Evolutionary conservation across 2,113 vertebrate species (phyloP), one percentile per base, ranked within the genome.

Genomic region (Dunckerocampus dactyliophorus): DNA sequence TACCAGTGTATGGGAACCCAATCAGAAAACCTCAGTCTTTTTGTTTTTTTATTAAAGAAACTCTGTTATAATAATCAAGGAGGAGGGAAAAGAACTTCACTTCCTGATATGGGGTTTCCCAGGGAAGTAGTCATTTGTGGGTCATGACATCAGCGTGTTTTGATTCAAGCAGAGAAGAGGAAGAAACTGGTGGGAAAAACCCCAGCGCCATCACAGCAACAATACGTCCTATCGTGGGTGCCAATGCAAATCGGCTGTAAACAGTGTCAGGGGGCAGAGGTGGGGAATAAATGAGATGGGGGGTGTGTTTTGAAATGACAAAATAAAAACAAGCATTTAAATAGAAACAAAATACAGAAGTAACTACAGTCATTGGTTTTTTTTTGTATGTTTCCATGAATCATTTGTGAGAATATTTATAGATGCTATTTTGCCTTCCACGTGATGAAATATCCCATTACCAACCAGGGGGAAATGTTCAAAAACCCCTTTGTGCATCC

Each of bases 91-190:
- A 65, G 50, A 12, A 66, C 59, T n/a, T n/a, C n/a, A 79, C 74
- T 81, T 85, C 83, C 85, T 83, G 81, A 74, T 83, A 72, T 79
- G 82, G 85, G 87, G 74, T 85, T 88, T 87, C 87, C 82, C 85
- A 82, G 69, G 80, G 82, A 85, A 83, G 63, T 71, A 83, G 71
- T 69, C 8, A 59, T 84, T 85, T 84, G 67, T 85, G 71, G 66
- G 75, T 73, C 83, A 82, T 88, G 85, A 88, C 87, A 88, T 88
- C 83, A 87, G 59, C 77, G 65, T 85, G 82, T 87, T 88, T 83
- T 87, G 76, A 82, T 82, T 80, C 61, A 46, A 63, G 34, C n/a
- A 21, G 63, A 67, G 52, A 46, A 75, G 58, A 74, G 22, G 58
- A 53, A 60, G 42, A 75, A 66, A 46, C 59, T 79, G 72, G 75